A percentile compares a stretch with the other conserved stretches of the same genome.
Conservation (phyloP, 2,888 invertebrate genomes). For the Artemia sp. region DNA sequence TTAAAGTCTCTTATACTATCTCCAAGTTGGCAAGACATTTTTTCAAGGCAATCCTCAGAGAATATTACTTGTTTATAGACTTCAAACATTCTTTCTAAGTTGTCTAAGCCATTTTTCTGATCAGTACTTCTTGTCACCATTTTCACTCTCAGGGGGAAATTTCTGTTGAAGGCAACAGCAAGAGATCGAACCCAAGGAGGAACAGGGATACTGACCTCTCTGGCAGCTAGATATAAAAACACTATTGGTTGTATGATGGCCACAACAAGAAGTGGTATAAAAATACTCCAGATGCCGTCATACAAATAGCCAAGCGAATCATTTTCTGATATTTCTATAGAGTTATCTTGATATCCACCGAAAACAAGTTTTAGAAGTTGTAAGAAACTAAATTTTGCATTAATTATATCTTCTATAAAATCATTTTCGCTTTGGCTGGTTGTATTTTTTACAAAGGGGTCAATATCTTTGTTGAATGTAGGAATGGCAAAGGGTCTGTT, state of each 20-base stretch:
- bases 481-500: no score
- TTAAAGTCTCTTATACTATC: not conserved
- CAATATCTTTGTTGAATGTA: no score
- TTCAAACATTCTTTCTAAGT: not conserved
- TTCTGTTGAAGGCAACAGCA: not conserved
- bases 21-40: constrained; percentile 7
- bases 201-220: not conserved
- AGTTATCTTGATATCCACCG: no score
- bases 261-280: not conserved
- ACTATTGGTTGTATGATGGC: not conserved
- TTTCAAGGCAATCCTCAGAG: constrained; percentile 4
- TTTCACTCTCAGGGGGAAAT: not conserved
- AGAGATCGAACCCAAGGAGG: constrained; percentile 5
- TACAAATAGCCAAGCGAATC: not conserved
- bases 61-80: not conserved
- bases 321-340: not conserved
- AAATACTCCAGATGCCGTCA: constrained; percentile 1
- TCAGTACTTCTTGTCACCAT: not conserved
- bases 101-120: not conserved
- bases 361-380: no score
- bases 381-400: no score
- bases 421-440: no score
- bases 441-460: no score
- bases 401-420: no score
- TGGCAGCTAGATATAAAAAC: not conserved